These are phyloP conservation scores for Dasyprocta punctata DNA, from an alignment of 2,113 vertebrate genomes.

Conservation along the genomic window DNA sequence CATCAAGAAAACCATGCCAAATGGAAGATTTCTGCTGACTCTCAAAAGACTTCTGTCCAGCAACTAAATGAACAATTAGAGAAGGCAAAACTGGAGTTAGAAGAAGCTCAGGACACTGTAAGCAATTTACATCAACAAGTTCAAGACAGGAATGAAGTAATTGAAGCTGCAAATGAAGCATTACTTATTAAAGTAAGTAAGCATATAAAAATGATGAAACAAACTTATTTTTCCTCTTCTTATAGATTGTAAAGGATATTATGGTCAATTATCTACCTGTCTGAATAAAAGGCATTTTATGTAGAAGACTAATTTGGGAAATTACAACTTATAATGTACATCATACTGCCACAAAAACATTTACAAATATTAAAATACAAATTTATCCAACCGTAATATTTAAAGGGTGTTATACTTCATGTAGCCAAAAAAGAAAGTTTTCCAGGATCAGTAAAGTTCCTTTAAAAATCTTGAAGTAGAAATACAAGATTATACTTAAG, in stretches of 20 bases:
- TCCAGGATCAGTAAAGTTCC: conserved; percentile 23
- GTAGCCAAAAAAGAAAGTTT: conserved; percentile 13
- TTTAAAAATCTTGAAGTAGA: conserved; percentile 58
- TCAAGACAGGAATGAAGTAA: conserved; percentile 84
- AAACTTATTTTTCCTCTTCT: conserved; percentile 33
- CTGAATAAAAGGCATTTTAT: conserved; percentile 40
- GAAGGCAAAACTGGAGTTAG: conserved; percentile 83
- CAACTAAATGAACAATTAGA: conserved; percentile 87
- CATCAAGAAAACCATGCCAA: conserved; percentile 82
- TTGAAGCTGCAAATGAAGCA: conserved; percentile 87
- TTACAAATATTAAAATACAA: conserved; percentile 5
- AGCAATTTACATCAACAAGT: conserved; percentile 87
- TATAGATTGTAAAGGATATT: conserved; percentile 12
- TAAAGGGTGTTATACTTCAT: background rate
- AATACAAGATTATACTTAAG: conserved; percentile 10
- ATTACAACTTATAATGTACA: background rate
- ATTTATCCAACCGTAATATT: background rate
- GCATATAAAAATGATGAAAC: conserved; percentile 10
- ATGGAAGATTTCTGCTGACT: conserved; percentile 82
- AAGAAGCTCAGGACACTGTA: conserved; percentile 84
- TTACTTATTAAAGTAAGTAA: conserved; percentile 91
- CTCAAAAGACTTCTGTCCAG: conserved; percentile 88
- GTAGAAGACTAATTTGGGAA: background rate
- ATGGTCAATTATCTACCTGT: background rate
- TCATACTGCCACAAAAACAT: background rate